Evolutionary conservation across 1,140 invertebrate species (phyloP).

Genomic region (Physella acuta): DNA sequence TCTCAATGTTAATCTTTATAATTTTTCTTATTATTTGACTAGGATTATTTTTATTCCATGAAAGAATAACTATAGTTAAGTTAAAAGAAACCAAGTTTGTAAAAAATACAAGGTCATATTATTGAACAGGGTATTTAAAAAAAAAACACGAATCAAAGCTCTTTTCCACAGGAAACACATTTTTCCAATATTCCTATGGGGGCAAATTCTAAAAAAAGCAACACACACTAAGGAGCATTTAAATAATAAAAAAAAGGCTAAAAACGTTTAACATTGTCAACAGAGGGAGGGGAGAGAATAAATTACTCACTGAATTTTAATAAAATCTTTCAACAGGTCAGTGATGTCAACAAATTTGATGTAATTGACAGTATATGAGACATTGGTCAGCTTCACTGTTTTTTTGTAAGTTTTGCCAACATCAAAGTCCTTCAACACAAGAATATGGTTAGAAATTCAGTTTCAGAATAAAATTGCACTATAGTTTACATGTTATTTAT

Average conservation of each 20-base stretch:
- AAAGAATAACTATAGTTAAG: too few relatives aligned
- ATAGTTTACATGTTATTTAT: neutral
- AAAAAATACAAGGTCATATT: too few relatives aligned
- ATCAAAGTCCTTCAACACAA: conserved; percentile 59
- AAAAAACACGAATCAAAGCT: too few relatives aligned
- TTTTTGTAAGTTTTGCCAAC: conserved; percentile 59
- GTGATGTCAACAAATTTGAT: conserved; percentile 56
- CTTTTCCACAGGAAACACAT: too few relatives aligned
- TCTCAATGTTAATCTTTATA: neutral
- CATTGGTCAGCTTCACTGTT: conserved; percentile 58
- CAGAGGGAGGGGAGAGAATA: neutral
- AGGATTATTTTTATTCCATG: too few relatives aligned
- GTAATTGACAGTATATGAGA: conserved; percentile 59
- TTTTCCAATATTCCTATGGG: too few relatives aligned
- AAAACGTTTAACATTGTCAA: too few relatives aligned
- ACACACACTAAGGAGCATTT: too few relatives aligned
- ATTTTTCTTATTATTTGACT: neutral
- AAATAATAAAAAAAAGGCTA: too few relatives aligned
- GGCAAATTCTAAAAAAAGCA: too few relatives aligned
- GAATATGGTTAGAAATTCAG: neutral
- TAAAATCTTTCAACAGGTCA: conserved; percentile 59
- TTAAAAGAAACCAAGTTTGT: too few relatives aligned
- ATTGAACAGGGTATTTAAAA: too few relatives aligned
- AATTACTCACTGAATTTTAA: conserved; percentile 54
- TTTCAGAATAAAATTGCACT: neutral